A percentile compares a stretch with the other conserved stretches of the same genome.
Evolutionary conservation across 1,140 invertebrate species (phyloP).

Genomic region (Hesperophylax magnus): DNA sequence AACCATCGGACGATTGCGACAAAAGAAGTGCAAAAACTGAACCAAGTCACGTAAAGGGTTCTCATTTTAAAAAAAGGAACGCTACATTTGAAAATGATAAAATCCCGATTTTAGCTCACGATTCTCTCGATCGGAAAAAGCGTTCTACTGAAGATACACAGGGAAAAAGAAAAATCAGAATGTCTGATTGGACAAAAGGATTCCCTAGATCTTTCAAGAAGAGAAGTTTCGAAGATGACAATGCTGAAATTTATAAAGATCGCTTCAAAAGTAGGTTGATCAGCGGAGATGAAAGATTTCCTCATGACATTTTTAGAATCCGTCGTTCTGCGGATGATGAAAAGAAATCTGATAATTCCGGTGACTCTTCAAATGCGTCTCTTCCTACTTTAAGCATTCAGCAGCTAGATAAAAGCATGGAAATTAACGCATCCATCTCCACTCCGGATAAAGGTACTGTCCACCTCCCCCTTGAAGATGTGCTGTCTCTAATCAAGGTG

Average conservation of each 20-base stretch:
- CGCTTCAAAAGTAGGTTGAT: background rate
- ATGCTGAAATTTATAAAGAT: background rate
- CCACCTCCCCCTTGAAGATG: constrained; percentile 4
- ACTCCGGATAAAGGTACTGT: background rate
- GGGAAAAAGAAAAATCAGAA: background rate
- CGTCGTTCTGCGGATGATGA: background rate
- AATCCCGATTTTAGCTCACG: background rate
- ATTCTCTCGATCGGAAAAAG: background rate
- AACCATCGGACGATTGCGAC: background rate
- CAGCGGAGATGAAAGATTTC: constrained; percentile 19
- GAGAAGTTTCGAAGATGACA: background rate
- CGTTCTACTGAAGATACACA: background rate
- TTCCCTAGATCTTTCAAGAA: background rate
- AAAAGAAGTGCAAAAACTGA: background rate
- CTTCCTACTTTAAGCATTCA: background rate
- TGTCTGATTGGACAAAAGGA: background rate
- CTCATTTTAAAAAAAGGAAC: background rate
- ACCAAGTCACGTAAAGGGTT: background rate
- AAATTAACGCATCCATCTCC: constrained; percentile 1
- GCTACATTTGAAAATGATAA: background rate
- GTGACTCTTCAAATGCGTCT: background rate
- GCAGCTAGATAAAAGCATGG: background rate
- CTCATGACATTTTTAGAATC: background rate
- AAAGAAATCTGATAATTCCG: background rate
- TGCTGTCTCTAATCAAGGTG: background rate